Percentiles rank a stretch among this genome's conserved stretches.
Conservation (phyloP, 2,797 vertebrate genomes). For the Pangasius larnaudii region DNA sequence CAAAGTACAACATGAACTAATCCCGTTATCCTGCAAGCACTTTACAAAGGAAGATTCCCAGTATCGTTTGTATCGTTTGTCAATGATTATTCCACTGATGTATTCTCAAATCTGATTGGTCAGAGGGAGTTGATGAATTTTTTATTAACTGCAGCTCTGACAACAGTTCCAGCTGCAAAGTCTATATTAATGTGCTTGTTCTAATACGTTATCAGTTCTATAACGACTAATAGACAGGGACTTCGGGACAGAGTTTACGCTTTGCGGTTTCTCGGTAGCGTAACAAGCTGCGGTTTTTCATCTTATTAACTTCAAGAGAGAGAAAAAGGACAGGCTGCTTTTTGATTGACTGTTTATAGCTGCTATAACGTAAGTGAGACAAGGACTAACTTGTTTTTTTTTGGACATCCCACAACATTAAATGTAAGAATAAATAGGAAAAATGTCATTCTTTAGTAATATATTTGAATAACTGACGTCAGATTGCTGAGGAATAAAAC, state of each 20-base stretch:
- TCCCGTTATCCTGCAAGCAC: background rate
- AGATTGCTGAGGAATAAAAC: background rate
- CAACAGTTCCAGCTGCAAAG: background rate
- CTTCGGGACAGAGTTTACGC: background rate
- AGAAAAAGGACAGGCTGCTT: background rate
- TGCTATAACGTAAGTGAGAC: background rate
- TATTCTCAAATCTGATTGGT: background rate
- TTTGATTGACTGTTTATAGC: background rate
- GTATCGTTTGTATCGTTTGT: no score
- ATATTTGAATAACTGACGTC: background rate
- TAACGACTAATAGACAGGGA: background rate
- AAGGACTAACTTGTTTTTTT: background rate
- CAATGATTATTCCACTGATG: background rate
- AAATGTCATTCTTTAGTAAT: background rate
- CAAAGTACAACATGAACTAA: no score
- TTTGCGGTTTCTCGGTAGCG: background rate
- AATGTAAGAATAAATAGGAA: background rate
- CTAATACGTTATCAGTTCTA: background rate
- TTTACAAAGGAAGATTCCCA: background rate
- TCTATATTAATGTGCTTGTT: background rate
- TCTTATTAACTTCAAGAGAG: background rate
- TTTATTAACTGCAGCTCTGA: background rate
- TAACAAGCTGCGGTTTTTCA: background rate
- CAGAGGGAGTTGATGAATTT: background rate
- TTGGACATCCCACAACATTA: background rate